A percentile compares a stretch with the other conserved stretches of the same genome.
phyloP scores from a whole-genome alignment of 2,113 vertebrate genomes.

The Asarcornis scutulata region DNA sequence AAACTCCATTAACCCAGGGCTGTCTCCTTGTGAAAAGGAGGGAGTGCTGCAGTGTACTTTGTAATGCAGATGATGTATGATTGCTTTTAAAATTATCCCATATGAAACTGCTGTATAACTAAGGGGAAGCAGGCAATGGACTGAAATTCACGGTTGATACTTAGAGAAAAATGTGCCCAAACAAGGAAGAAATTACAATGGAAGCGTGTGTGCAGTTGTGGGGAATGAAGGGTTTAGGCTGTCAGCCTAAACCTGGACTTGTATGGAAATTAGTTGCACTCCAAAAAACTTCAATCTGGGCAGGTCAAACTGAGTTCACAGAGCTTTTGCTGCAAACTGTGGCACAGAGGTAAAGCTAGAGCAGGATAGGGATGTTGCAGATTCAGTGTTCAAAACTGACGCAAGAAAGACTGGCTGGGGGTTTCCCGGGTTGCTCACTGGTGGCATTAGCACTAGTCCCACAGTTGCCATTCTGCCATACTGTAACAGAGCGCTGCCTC shows the following conservation, averaged over 20 bases:
- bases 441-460: not conserved
- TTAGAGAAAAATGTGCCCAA: not conserved
- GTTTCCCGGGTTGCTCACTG: not conserved
- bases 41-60: not conserved
- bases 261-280: not conserved
- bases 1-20: not conserved
- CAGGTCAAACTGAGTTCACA: not conserved
- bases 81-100: not conserved
- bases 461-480: not conserved
- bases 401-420: not conserved
- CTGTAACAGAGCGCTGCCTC: not conserved
- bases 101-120: not conserved
- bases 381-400: not conserved
- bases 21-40: not conserved
- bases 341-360: not conserved
- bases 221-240: not conserved
- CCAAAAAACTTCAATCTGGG: not conserved
- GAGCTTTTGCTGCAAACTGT: not conserved
- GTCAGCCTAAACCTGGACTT: not conserved
- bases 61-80: not conserved
- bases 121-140: not conserved
- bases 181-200: not conserved
- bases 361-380: not conserved
- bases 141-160: fast-evolving
- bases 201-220: not conserved